Percentiles rank a stretch among this genome's conserved stretches.
phyloP scores from a whole-genome alignment of 2,113 vertebrate species.

The Phyllostomus hastatus region DNA sequence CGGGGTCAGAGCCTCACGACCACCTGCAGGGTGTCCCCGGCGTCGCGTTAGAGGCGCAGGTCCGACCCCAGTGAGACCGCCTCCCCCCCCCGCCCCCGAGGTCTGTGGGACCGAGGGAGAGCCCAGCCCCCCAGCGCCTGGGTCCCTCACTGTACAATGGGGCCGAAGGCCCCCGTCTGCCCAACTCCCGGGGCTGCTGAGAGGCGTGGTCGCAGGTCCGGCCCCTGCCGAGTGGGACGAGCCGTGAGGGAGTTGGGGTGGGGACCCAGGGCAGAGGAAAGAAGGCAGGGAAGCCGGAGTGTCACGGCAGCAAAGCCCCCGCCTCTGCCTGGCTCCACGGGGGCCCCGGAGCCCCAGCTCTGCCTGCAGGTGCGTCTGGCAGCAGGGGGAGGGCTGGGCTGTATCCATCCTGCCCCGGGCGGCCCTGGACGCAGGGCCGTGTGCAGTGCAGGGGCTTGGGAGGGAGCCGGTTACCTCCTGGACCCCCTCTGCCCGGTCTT shows the following conservation, averaged over 20 bases:
- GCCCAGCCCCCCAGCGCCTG: rapidly evolving
- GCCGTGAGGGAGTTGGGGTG: rapidly evolving
- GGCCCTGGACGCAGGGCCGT: rapidly evolving
- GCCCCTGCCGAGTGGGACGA: not conserved
- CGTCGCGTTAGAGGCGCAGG: not conserved
- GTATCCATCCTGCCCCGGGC: rapidly evolving
- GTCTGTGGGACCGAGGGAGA: rapidly evolving
- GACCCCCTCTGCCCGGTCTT: too few species aligned
- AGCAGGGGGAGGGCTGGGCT: not conserved
- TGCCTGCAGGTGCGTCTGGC: rapidly evolving
- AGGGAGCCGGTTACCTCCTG: not conserved
- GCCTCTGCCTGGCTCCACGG: too few species aligned
- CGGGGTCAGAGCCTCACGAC: rapidly evolving
- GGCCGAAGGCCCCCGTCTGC: rapidly evolving
- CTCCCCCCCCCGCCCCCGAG: rapidly evolving
- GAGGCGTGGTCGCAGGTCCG: not conserved
- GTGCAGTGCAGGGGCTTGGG: too few species aligned
- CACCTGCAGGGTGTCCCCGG: rapidly evolving
- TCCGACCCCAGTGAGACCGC: rapidly evolving
- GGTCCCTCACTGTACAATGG: not conserved
- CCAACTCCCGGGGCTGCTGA: not conserved
- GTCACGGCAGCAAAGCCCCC: too few species aligned
- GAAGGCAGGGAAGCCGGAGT: not conserved
- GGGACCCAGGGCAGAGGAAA: rapidly evolving
- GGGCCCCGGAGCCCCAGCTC: rapidly evolving